phyloP scores from a whole-genome alignment of 2,888 invertebrate species.

The Julus scandinavius region DNA sequence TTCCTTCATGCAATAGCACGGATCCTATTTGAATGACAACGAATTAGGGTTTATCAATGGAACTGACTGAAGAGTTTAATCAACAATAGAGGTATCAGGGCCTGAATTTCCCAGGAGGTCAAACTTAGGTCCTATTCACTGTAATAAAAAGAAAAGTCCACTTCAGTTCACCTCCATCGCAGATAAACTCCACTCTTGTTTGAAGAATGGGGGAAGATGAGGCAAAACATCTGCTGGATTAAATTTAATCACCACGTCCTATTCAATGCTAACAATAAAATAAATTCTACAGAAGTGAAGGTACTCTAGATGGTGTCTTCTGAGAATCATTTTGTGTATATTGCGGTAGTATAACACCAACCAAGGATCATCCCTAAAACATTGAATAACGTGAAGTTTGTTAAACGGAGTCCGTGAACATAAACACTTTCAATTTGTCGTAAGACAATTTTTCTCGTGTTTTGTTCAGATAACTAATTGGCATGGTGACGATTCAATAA shows the following conservation, averaged over 20 bases:
- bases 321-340: not conserved
- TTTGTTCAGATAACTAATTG: not conserved
- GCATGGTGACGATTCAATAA: not conserved
- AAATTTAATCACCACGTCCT: not conserved
- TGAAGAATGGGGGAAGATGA: not conserved
- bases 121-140: constrained; percentile 14
- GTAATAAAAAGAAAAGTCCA: not conserved
- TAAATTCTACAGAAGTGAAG: not conserved
- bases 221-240: constrained; percentile 8
- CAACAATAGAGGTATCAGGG: constrained; percentile 27
- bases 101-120: constrained; percentile 27
- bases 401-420: not conserved
- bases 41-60: constrained; percentile 33
- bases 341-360: not conserved
- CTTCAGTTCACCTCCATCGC: constrained; percentile 6
- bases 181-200: not conserved
- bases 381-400: too few species aligned
- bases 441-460: not conserved
- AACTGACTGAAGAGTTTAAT: constrained; percentile 33
- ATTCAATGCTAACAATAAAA: not conserved
- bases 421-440: not conserved
- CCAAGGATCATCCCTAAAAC: not conserved
- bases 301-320: not conserved
- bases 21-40: constrained; percentile 27
- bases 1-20: constrained; percentile 27